Percentiles rank a stretch among this genome's conserved stretches.
Conservation (phyloP, 2,113 vertebrate species). For the Forbesichthys papilliferus region DNA sequence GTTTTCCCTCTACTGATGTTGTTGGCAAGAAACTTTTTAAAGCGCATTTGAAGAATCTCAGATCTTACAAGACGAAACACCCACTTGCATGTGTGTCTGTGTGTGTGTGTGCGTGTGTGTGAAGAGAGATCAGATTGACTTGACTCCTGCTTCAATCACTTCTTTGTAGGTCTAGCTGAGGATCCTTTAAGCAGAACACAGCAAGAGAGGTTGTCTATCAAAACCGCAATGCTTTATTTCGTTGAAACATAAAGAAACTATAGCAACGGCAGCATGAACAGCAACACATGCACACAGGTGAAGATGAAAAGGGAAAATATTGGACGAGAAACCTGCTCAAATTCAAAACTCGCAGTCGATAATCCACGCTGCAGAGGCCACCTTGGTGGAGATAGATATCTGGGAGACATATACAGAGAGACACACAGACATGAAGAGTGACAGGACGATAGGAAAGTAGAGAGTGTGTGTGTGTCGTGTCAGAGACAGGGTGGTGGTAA, state of each 20-base stretch:
- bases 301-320: slow-evolving; percentile 58
- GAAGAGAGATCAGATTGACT: slow-evolving; percentile 63
- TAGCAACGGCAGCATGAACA: slow-evolving; percentile 51
- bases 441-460: background rate
- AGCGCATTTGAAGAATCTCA: slow-evolving; percentile 71
- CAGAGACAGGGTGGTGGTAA: background rate
- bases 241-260: slow-evolving; percentile 63
- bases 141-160: slow-evolving; percentile 68
- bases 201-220: slow-evolving; percentile 59
- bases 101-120: slow-evolving; percentile 5
- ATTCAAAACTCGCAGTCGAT: slow-evolving; percentile 32
- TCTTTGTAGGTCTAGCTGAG: slow-evolving; percentile 71
- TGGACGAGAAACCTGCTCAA: slow-evolving; percentile 24
- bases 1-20: slow-evolving; percentile 68
- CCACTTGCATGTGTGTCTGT: slow-evolving; percentile 55
- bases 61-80: slow-evolving; percentile 72
- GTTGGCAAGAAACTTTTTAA: slow-evolving; percentile 73
- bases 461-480: background rate
- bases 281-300: slow-evolving; percentile 54
- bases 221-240: slow-evolving; percentile 57
- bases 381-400: slow-evolving; percentile 15
- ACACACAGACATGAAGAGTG: background rate
- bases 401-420: slow-evolving; percentile 10
- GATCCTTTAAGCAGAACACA: slow-evolving; percentile 68
- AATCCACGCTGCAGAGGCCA: slow-evolving; percentile 27